Conservation (phyloP, 2,888 invertebrate genomes). For the Parasteatoda lunata region DNA sequence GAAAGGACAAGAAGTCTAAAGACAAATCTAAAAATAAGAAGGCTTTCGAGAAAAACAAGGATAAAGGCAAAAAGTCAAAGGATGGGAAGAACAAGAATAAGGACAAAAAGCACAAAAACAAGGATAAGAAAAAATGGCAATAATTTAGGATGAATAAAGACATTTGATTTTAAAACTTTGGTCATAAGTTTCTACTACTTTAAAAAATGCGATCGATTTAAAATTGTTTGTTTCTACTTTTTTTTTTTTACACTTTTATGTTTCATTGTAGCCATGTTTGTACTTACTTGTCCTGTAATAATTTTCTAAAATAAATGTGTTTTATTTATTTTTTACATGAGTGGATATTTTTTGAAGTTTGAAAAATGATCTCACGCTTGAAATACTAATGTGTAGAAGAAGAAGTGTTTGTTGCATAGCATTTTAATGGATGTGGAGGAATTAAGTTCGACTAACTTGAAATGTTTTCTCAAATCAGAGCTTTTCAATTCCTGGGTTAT, state of each 20-base stretch:
- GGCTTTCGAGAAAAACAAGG: slow-evolving; percentile 30
- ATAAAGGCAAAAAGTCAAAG: slow-evolving; percentile 35
- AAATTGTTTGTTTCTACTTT: neutral
- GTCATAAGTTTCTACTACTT: neutral
- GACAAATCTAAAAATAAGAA: slow-evolving; percentile 44
- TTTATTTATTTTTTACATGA: neutral
- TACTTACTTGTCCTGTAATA: neutral
- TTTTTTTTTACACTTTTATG: neutral
- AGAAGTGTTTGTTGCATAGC: too few relatives aligned
- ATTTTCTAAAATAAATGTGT: slow-evolving; percentile 1
- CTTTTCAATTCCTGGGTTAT: too few relatives aligned
- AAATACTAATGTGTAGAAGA: too few relatives aligned
- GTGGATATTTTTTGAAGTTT: too few relatives aligned
- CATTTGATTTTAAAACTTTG: neutral
- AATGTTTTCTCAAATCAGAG: too few relatives aligned
- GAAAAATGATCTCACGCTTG: too few relatives aligned
- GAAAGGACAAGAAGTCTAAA: slow-evolving; percentile 39
- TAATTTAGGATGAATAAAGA: neutral
- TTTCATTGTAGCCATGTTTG: neutral
- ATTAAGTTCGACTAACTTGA: too few relatives aligned
- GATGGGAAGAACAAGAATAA: slow-evolving; percentile 26
- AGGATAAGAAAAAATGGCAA: slow-evolving; percentile 39
- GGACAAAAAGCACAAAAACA: slow-evolving; percentile 38
- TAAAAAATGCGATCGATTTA: neutral
- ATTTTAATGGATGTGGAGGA: too few relatives aligned